phyloP scores from a whole-genome alignment of 2,888 invertebrate genomes.

The Thysanoteuthis rhombus region DNA sequence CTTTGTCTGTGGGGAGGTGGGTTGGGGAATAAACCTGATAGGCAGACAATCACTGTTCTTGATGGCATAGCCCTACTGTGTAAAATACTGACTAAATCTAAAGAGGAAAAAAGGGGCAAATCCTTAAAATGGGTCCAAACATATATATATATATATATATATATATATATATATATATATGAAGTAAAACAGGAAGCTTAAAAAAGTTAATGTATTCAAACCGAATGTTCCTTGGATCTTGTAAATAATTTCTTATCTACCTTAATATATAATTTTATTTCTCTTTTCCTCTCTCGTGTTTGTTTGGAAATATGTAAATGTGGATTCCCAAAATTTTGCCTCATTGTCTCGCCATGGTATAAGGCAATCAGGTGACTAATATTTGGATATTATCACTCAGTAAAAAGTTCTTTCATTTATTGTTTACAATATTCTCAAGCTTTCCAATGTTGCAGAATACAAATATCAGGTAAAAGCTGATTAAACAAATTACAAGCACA shows the following conservation, averaged over 20 bases:
- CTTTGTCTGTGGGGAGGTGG: background rate
- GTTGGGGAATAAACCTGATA: background rate
- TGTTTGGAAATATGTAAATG: background rate
- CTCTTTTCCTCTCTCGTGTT: background rate
- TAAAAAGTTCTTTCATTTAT: background rate
- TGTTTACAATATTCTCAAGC: background rate
- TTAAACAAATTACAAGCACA: background rate
- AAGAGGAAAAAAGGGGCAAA: background rate
- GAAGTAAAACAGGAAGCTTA: background rate
- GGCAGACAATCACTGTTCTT: background rate
- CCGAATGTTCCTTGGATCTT: background rate
- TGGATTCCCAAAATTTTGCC: background rate
- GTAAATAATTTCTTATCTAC: background rate
- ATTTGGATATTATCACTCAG: background rate
- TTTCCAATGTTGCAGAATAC: background rate
- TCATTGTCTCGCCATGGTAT: background rate
- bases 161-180: background rate
- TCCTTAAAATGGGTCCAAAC: background rate
- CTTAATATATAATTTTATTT: background rate
- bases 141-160: background rate
- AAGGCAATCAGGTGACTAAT: background rate
- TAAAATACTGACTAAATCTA: background rate
- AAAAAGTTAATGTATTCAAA: background rate
- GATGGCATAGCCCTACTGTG: background rate
- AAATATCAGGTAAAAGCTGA: background rate